Evolutionary conservation across 2,797 vertebrate species (phyloP).

Genomic region (Jordanella pulchra): DNA sequence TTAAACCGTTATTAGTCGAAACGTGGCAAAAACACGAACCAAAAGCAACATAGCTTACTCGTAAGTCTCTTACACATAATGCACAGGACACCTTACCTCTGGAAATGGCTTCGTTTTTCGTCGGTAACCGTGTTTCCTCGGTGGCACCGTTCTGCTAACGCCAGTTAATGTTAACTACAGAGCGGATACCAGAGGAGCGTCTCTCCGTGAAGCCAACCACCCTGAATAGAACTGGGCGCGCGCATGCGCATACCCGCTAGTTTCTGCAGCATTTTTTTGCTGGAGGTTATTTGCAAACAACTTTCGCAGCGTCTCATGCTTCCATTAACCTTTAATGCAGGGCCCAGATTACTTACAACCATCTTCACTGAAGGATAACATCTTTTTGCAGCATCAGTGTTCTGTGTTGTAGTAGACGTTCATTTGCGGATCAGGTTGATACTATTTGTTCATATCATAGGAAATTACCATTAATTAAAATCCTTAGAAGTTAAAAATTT

Average conservation of each 20-base stretch:
- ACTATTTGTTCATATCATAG: too few species aligned
- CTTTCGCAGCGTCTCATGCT: neutral
- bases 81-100: conserved; percentile 21
- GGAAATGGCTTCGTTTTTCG: neutral
- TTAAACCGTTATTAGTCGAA: conserved; percentile 11
- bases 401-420: too few species aligned
- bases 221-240: conserved; percentile 9
- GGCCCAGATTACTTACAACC: too few species aligned
- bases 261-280: too few species aligned
- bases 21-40: neutral
- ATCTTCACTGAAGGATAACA: too few species aligned
- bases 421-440: too few species aligned
- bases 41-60: neutral
- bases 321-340: neutral
- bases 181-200: neutral
- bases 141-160: conserved; percentile 15
- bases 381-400: too few species aligned
- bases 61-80: accelerated
- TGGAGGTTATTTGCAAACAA: too few species aligned
- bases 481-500: too few species aligned
- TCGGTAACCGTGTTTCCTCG: neutral
- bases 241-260: conserved; percentile 1
- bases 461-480: neutral
- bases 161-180: conserved; percentile 21
- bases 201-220: neutral